Conservation (phyloP, 2,888 invertebrate genomes). For the Caenorhabditis sp. region DNA sequence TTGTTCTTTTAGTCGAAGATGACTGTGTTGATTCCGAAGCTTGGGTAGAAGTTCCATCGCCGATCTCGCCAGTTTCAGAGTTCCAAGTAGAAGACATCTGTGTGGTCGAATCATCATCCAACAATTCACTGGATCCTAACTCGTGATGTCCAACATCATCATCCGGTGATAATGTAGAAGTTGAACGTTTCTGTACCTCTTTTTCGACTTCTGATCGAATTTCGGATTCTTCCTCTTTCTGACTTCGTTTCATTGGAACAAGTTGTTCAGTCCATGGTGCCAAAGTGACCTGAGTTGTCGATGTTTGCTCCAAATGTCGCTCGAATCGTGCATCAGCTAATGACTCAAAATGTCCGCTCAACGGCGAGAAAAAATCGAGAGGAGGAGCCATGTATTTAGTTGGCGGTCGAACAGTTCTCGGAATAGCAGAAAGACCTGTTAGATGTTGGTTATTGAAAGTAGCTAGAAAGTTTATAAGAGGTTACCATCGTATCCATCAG, state of each 20-base stretch:
- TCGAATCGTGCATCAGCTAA: slow-evolving; percentile 17
- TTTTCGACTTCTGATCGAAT: neutral
- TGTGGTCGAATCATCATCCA: slow-evolving; percentile 8
- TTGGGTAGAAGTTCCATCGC: no score
- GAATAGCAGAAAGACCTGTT: slow-evolving; percentile 38
- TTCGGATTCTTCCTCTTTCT: slow-evolving; percentile 2
- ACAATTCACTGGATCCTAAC: slow-evolving; percentile 3
- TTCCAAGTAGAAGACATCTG: neutral
- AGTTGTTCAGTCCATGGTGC: neutral
- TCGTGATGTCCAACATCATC: neutral
- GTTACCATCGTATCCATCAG: slow-evolving; percentile 44
- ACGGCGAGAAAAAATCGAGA: slow-evolving; percentile 21
- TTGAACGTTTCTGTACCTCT: neutral
- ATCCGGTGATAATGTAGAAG: neutral
- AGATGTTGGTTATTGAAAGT: neutral
- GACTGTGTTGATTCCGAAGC: no score
- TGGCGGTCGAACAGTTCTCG: slow-evolving; percentile 29
- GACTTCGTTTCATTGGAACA: neutral
- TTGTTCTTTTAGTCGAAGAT: no score
- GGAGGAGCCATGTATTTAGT: slow-evolving; percentile 21
- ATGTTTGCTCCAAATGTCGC: slow-evolving; percentile 16
- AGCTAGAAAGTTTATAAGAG: neutral
- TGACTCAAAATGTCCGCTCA: slow-evolving; percentile 32
- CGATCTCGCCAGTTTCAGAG: no score
- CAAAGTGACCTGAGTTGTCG: neutral